phyloP scores from a whole-genome alignment of 2,888 invertebrate genomes.

The Drosophila neonasuta region DNA sequence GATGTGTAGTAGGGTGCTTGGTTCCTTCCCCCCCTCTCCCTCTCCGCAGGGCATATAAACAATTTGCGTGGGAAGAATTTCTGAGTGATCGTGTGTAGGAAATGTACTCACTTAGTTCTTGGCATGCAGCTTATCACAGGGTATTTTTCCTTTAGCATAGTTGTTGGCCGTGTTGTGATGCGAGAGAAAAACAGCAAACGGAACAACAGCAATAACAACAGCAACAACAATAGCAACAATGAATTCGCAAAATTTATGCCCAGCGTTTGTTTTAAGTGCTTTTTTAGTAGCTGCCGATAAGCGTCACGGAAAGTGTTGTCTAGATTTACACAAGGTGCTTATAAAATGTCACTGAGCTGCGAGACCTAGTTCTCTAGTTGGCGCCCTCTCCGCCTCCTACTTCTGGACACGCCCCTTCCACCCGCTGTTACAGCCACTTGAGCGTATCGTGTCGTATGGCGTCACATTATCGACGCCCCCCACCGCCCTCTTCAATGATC shows the following conservation, averaged over 20 bases:
- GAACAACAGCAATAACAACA: conserved; percentile 12
- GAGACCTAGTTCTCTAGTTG: conserved; percentile 27
- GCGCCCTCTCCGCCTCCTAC: background rate
- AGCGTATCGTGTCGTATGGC: conserved; percentile 15
- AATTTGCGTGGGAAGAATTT: conserved; percentile 13
- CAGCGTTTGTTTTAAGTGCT: conserved; percentile 27
- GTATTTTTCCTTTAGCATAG: conserved; percentile 21
- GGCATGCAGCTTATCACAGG: conserved; percentile 19
- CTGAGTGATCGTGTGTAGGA: conserved; percentile 1
- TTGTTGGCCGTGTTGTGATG: conserved; percentile 4
- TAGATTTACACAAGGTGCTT: conserved; percentile 59
- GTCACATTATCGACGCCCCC: conserved; percentile 38
- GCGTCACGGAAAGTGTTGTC: conserved; percentile 45
- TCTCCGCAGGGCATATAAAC: background rate
- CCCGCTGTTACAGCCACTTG: conserved; percentile 25
- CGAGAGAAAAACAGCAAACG: conserved; percentile 6
- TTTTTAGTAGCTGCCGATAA: conserved; percentile 59
- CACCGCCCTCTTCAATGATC: background rate
- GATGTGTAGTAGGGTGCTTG: background rate
- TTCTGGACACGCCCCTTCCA: background rate
- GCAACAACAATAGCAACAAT: conserved; percentile 9
- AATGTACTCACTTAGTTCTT: background rate
- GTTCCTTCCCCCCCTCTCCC: background rate
- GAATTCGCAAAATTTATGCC: conserved; percentile 22
- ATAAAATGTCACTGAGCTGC: background rate